Base-by-base conservation (phyloP, 2,888 invertebrate species). In the Eueremaeus valkanovi region DNA sequence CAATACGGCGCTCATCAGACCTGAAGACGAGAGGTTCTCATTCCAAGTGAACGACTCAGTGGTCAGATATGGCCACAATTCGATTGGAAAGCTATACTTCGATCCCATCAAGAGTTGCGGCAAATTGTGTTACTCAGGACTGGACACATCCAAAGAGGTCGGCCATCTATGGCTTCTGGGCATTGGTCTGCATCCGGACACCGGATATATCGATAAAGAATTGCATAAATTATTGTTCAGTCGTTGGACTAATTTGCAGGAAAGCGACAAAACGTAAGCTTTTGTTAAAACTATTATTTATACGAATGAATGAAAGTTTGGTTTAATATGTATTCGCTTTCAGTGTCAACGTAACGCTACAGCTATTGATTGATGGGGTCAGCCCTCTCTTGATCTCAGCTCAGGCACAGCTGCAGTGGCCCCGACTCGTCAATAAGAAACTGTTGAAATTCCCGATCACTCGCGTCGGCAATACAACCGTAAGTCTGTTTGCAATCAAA, bases 101-200 rank as follows among this genome's bases (percentile, higher is more conserved):
- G 89, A 91, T 84, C 89, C 92, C 18, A 88, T 89, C 81, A 84
- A 86, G 68, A 86, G 87, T 76, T 95, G 94, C 84, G 86, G 84
- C 79, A 88, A 88, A 66, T 85, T 87, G 81, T 93, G 92, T 84
- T 93, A 92, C 85, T 87, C 90, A 58, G 92, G 92, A 13, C 86
- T 93, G 77, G 87, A 88, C 73, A 83, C 89, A 27, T 63, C 66
- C 29, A 76, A 74, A 58, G 76, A 76, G 40, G 88, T 87, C 81
- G 88, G 88, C 78, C 88, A 86, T 80, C 89, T 89, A 81, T 90
- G 90, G 89, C 83, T 89, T 76, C 85, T 88, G 78, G 88, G 89
- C 2, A 84, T 89, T 79, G 84, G 85, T 75, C 84, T 91, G 76
- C 88, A 89, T 42, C 86, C 87, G 75, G 88, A 88, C 78, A 87